Conservation (phyloP, 2,888 invertebrate species). For the Caenorhabditis angaria region DNA sequence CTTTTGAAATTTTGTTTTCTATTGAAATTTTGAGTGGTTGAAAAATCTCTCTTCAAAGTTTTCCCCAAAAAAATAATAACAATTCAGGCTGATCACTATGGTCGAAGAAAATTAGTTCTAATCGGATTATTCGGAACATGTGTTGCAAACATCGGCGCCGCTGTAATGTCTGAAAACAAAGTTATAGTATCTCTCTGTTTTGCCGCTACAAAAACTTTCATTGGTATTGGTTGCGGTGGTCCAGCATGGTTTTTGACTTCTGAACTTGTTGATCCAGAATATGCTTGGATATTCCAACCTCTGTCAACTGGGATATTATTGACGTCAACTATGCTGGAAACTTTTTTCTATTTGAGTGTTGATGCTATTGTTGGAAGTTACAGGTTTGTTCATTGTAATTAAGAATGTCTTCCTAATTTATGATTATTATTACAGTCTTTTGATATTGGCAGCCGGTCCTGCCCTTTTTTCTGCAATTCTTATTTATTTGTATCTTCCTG, state of each 20-base stretch:
- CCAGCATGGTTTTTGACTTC: slow-evolving; percentile 72
- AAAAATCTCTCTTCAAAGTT: too few species aligned
- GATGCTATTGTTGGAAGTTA: slow-evolving; percentile 53
- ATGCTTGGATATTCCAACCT: slow-evolving; percentile 60
- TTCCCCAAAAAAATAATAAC: not conserved
- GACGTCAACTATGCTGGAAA: slow-evolving; percentile 59
- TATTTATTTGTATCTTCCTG: slow-evolving; percentile 65
- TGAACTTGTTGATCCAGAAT: slow-evolving; percentile 60
- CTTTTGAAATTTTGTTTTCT: not conserved
- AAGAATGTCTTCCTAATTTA: not conserved
- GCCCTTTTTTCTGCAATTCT: slow-evolving; percentile 61
- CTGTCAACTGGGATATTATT: slow-evolving; percentile 64
- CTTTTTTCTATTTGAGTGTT: slow-evolving; percentile 62
- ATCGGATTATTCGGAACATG: slow-evolving; percentile 64
- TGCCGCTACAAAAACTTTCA: slow-evolving; percentile 54
- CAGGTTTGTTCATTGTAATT: slow-evolving; percentile 24
- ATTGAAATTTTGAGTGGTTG: slow-evolving; percentile 4
- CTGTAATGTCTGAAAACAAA: slow-evolving; percentile 49
- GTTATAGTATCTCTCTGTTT: slow-evolving; percentile 47
- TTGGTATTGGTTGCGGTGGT: slow-evolving; percentile 69
- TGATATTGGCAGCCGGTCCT: slow-evolving; percentile 62
- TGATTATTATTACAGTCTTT: slow-evolving; percentile 42
- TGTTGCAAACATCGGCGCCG: slow-evolving; percentile 59
- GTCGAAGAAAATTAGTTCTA: slow-evolving; percentile 61
- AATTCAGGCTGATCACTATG: slow-evolving; percentile 65